Evolutionary conservation across 2,113 vertebrate species (phyloP).

Genomic region (Xyliphius kryptos): DNA sequence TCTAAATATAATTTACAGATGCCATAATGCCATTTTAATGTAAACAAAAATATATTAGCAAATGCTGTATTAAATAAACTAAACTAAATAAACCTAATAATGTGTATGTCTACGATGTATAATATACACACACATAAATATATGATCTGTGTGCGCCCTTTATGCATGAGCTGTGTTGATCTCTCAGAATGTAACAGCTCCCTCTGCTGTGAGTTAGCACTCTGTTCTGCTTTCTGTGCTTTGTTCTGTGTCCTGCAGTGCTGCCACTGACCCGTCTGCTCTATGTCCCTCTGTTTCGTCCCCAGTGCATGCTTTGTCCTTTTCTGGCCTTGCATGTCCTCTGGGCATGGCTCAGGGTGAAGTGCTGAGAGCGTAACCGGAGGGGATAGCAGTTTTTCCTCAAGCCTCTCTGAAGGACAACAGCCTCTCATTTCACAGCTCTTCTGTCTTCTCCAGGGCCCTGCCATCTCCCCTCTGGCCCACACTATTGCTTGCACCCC

Average conservation of each 20-base stretch:
- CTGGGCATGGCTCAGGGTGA: conserved; percentile 37
- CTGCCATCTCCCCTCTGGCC: conserved; percentile 32
- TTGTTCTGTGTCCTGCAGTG: conserved; percentile 25
- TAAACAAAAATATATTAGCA: too few species aligned
- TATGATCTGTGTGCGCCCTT: too few species aligned
- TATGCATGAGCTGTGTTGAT: not conserved
- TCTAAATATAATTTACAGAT: too few species aligned
- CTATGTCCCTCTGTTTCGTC: too few species aligned
- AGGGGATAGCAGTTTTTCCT: conserved; percentile 53
- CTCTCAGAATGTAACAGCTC: conserved; percentile 37
- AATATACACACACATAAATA: too few species aligned
- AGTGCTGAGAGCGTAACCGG: conserved; percentile 63
- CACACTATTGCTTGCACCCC: conserved; percentile 45
- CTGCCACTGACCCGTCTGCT: too few species aligned
- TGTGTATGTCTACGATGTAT: too few species aligned
- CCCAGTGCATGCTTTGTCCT: too few species aligned
- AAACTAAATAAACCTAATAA: too few species aligned
- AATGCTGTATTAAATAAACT: too few species aligned
- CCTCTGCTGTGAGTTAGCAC: conserved; percentile 38
- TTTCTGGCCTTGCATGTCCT: conserved; percentile 36
- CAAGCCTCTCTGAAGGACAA: conserved; percentile 50
- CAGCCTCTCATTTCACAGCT: conserved; percentile 30
- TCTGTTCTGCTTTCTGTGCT: conserved; percentile 25
- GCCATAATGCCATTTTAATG: too few species aligned
- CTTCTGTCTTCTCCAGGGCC: conserved; percentile 21